Conservation (phyloP, 1,140 invertebrate genomes). For the Neoseiulus cucumeris region DNA sequence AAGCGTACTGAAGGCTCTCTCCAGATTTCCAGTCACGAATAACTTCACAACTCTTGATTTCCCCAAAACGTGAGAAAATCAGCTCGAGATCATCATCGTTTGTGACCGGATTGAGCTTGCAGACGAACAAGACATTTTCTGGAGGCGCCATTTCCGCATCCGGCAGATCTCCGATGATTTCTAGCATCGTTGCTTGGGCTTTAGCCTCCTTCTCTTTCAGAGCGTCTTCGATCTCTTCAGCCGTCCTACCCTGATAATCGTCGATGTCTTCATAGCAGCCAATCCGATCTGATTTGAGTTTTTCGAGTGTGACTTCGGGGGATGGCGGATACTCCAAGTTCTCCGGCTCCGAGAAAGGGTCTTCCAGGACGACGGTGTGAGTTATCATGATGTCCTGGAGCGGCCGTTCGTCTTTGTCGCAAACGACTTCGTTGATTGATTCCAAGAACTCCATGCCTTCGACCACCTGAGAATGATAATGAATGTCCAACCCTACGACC, state of each 20-base stretch:
- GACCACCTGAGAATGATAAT: constrained; percentile 30
- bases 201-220: constrained; percentile 78
- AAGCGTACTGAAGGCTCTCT: constrained; percentile 95
- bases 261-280: constrained; percentile 85
- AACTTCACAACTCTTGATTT: constrained; percentile 84
- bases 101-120: constrained; percentile 98
- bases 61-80: constrained; percentile 91
- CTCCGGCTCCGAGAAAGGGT: constrained; percentile 77
- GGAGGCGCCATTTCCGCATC: constrained; percentile 91
- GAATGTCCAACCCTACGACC: not conserved
- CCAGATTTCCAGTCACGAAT: constrained; percentile 79
- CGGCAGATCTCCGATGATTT: constrained; percentile 95
- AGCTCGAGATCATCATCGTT: constrained; percentile 92
- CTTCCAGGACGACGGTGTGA: constrained; percentile 87
- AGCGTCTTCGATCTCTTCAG: constrained; percentile 65
- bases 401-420: constrained; percentile 70
- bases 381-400: constrained; percentile 91
- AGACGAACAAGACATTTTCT: constrained; percentile 98
- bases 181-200: constrained; percentile 85
- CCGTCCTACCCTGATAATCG: constrained; percentile 60
- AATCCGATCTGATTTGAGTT: constrained; percentile 58
- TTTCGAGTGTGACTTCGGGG: constrained; percentile 62
- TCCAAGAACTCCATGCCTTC: constrained; percentile 75
- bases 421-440: constrained; percentile 81
- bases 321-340: constrained; percentile 58